phyloP scores from a whole-genome alignment of 1,140 invertebrate species.

The Mylabris phalerata region DNA sequence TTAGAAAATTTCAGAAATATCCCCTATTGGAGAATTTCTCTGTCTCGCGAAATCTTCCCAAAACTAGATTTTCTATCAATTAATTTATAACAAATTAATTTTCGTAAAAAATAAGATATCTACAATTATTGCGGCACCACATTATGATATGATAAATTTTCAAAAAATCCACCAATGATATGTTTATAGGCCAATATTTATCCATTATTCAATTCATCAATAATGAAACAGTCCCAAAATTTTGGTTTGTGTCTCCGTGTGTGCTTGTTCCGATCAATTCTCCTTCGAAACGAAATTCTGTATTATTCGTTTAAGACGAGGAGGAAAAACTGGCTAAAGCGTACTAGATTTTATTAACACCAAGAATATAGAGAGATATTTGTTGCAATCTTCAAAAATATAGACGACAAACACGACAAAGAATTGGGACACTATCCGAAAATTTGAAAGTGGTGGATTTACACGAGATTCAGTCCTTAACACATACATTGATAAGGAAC shows the following conservation, averaged over 20 bases:
- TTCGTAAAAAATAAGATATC: background rate
- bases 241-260: background rate
- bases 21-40: conserved; percentile 6
- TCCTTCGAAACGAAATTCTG: background rate
- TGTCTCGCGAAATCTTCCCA: conserved; percentile 25
- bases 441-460: conserved; percentile 6
- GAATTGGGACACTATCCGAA: background rate
- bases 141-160: conserved; percentile 26
- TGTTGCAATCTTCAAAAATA: background rate
- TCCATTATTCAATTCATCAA: conserved; percentile 11
- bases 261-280: background rate
- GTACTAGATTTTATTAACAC: background rate
- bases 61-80: background rate
- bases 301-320: no score
- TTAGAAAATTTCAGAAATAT: conserved; percentile 15
- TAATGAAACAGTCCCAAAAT: conserved; percentile 5
- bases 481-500: conserved; percentile 12
- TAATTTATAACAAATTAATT: background rate
- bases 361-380: background rate
- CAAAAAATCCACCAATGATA: conserved; percentile 27
- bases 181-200: conserved; percentile 27
- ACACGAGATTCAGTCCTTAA: background rate
- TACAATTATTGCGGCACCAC: conserved; percentile 33
- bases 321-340: no score
- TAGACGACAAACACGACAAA: background rate